These are phyloP conservation scores for Xanthia togata DNA, from an alignment of 2,888 invertebrate species.

Conservation along the genomic window DNA sequence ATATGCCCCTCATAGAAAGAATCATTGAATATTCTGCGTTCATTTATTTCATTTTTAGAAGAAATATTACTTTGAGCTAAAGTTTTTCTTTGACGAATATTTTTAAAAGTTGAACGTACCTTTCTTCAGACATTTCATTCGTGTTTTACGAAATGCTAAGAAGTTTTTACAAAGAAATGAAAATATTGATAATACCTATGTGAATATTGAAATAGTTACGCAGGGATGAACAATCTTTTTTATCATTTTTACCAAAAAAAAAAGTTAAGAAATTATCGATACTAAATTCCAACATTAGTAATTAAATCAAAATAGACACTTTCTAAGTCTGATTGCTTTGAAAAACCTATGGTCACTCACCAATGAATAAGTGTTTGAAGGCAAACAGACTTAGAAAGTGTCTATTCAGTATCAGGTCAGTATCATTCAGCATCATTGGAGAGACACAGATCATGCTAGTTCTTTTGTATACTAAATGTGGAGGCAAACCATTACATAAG, in stretches of 20 bases:
- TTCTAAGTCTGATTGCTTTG: not conserved
- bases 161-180: constrained; percentile 9
- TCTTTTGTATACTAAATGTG: not conserved
- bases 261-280: not conserved
- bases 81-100: constrained; percentile 47
- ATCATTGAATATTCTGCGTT: constrained; percentile 29
- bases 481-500: not conserved
- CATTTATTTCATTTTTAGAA: constrained; percentile 28
- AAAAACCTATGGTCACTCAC: not conserved
- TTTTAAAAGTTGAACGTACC: constrained; percentile 14
- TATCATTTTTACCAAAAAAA: not conserved
- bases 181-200: constrained; percentile 24
- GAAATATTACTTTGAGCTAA: constrained; percentile 29
- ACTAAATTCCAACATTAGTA: not conserved
- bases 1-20: not conserved
- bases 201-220: constrained; percentile 17
- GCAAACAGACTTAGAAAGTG: no score
- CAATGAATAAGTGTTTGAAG: no score
- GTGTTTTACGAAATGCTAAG: constrained; percentile 26
- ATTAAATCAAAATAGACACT: not conserved
- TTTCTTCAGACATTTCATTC: constrained; percentile 18
- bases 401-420: no score
- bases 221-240: not conserved
- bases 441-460: no score
- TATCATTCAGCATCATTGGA: no score